A percentile compares a stretch with the other conserved stretches of the same genome.
Evolutionary conservation across 1,140 invertebrate species (phyloP).

Genomic region (Lepidurus packardi): DNA sequence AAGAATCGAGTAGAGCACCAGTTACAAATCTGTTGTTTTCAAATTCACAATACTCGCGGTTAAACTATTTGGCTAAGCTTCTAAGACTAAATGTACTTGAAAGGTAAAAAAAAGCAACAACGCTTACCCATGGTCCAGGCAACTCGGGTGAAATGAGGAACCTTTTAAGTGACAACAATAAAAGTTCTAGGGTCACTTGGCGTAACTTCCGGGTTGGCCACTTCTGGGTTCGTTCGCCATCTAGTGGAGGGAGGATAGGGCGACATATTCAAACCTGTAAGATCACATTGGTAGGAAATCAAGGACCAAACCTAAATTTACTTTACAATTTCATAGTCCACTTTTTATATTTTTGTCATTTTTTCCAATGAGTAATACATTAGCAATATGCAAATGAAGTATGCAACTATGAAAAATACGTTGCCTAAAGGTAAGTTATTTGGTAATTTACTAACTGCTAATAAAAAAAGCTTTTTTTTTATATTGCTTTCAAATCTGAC

Average conservation of each 20-base stretch:
- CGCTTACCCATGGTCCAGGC: neutral
- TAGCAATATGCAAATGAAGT: no score
- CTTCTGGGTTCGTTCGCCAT: neutral
- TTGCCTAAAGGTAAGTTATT: no score
- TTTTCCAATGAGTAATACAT: no score
- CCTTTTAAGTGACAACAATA: neutral
- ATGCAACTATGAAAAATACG: no score
- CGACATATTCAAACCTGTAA: neutral
- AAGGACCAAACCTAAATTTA: neutral
- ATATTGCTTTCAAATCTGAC: no score
- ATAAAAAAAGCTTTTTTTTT: no score
- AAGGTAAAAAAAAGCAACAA: neutral
- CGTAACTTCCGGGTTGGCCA: neutral
- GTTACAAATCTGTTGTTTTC: neutral
- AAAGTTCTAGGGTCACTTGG: neutral
- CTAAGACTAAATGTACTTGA: neutral
- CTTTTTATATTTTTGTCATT: no score
- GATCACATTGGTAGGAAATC: neutral
- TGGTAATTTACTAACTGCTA: no score
- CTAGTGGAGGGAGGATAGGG: neutral
- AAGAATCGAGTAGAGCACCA: neutral
- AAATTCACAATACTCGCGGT: neutral
- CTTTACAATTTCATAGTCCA: neutral
- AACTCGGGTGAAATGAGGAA: neutral
- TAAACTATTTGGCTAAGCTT: slow-evolving; percentile 1